Evolutionary conservation across 2,113 vertebrate species (phyloP).

Genomic region (Uria aalge): DNA sequence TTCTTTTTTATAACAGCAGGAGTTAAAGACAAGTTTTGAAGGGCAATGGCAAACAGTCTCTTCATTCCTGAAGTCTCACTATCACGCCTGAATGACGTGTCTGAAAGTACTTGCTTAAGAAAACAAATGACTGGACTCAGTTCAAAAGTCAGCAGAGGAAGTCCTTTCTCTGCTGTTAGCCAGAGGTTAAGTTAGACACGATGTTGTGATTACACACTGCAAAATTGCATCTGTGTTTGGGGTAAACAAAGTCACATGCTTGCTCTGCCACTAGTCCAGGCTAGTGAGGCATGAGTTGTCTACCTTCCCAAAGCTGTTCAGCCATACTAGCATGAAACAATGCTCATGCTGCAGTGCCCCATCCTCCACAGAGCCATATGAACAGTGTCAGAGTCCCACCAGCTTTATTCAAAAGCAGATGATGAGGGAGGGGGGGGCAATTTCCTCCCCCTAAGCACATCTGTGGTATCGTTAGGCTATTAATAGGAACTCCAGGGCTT

Average conservation of each 20-base stretch:
- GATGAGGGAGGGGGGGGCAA: rapidly evolving
- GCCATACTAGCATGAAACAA: not conserved
- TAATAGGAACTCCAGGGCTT: not conserved
- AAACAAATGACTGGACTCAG: not conserved
- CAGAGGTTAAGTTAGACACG: not conserved
- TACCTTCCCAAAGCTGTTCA: not conserved
- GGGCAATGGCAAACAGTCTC: not conserved
- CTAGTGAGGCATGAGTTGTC: rapidly evolving
- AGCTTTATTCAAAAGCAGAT: not conserved
- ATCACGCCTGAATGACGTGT: rapidly evolving
- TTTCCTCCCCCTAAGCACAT: not conserved
- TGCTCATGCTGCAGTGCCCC: not conserved
- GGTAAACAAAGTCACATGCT: rapidly evolving
- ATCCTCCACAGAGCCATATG: not conserved
- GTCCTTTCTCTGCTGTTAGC: not conserved
- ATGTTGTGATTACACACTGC: not conserved
- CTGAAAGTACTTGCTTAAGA: not conserved
- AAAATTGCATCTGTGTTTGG: not conserved
- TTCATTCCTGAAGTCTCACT: not conserved
- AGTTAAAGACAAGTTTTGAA: not conserved
- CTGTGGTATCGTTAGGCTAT: not conserved
- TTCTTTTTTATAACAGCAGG: not conserved
- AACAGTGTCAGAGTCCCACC: not conserved
- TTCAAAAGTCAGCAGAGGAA: not conserved
- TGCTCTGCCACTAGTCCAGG: not conserved